phyloP scores from a whole-genome alignment of 2,888 invertebrate genomes.

The Oxyteleia sp. region DNA sequence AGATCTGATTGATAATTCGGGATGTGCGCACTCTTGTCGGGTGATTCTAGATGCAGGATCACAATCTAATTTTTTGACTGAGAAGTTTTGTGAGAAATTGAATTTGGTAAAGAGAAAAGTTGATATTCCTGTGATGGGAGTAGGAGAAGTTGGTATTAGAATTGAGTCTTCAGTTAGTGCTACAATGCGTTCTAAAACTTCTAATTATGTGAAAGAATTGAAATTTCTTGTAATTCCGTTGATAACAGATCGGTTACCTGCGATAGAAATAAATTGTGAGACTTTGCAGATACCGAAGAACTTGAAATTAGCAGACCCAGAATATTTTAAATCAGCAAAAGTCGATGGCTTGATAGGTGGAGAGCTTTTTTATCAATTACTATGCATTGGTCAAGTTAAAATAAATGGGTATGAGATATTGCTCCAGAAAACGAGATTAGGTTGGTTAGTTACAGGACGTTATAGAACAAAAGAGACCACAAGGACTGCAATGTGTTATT shows the following conservation, averaged over 20 bases:
- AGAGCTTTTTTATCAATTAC: conserved; percentile 43
- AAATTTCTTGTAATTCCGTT: background rate
- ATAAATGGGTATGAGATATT: background rate
- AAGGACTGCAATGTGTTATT: no score
- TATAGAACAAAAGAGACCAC: no score
- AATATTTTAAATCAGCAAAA: background rate
- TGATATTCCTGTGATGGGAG: background rate
- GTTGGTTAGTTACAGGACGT: no score
- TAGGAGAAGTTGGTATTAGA: background rate
- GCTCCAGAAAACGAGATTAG: conserved; percentile 58
- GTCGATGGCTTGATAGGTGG: conserved; percentile 65
- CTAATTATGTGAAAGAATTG: background rate
- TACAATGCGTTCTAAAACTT: background rate
- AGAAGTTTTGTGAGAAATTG: background rate
- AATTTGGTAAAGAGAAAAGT: background rate
- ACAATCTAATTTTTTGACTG: background rate
- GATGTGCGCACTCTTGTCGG: background rate
- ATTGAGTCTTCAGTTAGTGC: background rate
- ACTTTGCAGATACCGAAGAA: background rate
- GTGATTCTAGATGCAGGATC: no score
- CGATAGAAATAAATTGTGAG: background rate
- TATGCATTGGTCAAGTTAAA: conserved; percentile 39
- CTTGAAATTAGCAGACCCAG: conserved; percentile 57
- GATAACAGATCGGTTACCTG: background rate
- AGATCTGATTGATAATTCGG: background rate